Base-by-base conservation (phyloP, 2,113 vertebrate genomes). In the Spilogale gracilis region DNA sequence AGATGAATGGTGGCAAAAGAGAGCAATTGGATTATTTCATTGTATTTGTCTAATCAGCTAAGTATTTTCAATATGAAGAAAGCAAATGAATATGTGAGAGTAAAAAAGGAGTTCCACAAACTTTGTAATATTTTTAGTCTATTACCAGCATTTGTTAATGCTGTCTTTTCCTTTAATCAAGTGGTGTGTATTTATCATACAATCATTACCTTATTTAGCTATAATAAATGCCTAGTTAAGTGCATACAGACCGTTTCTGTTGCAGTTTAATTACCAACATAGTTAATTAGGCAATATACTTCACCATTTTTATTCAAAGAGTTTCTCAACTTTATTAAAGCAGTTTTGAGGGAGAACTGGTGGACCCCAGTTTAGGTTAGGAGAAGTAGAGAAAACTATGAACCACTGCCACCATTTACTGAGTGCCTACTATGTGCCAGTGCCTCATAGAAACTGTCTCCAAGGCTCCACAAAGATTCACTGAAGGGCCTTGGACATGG, bases 231-330 rank as follows among this genome's bases (percentile, higher is more conserved):
- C 58, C 94, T 98, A 95, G 43, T 94, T 97, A 98, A 97, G 89
- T 97, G 81, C 58, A 98, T 97, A 98, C 90, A 97, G 96, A 96
- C 98, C 84, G 69, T 87, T 98, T 98, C 96, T 96, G 73, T 97
- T 97, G 74, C 88, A 97, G 91, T 98, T 97, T 98, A 99, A 98
- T 98, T 98, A 98, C 67, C 86, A 98, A 96, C 63, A 94, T 96
- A 97, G 54, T 97, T 98, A 98, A 98, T 98, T 98, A 98, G 89
- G 95, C 97, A 98, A 95, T 94, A 91, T 61, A 84, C 95, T 96
- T 97, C 93, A 97, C 96, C n/a, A 89, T 96, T 97, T 98, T 97
- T 95, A 98, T 95, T 96, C 86, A 93, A 95, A 95, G 85, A 69
- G 82, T 65, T 95, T 94, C 95, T 96, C 79, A 54, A 95, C 56